Evolutionary conservation across 2,888 invertebrate genomes (phyloP).

Genomic region (Cosmopolites sordidus): DNA sequence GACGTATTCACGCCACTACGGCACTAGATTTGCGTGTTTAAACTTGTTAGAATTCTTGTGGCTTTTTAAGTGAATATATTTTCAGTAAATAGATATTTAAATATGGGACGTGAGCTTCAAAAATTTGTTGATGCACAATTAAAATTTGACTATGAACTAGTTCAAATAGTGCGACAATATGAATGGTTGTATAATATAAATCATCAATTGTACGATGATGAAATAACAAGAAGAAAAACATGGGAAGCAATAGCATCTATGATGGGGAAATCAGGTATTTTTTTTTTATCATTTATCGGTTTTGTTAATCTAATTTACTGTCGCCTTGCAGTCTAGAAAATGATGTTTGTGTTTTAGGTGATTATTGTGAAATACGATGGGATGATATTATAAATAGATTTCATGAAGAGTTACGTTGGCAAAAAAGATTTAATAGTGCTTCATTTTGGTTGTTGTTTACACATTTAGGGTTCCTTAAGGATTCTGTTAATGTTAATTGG

Average conservation of each 20-base stretch:
- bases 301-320: too few species aligned
- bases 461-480: constrained; percentile 21
- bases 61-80: too few species aligned
- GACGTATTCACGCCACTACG: too few species aligned
- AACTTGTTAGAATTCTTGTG: too few species aligned
- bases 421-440: constrained; percentile 6
- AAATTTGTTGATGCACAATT: constrained; percentile 23
- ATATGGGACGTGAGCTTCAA: constrained; percentile 13
- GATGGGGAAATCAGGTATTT: constrained; percentile 18
- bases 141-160: constrained; percentile 48
- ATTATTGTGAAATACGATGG: constrained; percentile 19
- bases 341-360: constrained; percentile 12
- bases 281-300: constrained; percentile 2
- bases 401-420: constrained; percentile 14
- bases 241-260: constrained; percentile 23
- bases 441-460: constrained; percentile 18
- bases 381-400: constrained; percentile 15
- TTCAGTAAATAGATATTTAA: too few species aligned
- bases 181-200: constrained; percentile 45
- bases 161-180: constrained; percentile 53
- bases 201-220: constrained; percentile 34
- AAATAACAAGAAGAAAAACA: constrained; percentile 8
- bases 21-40: too few species aligned
- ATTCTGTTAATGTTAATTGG: not conserved
- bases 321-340: too few species aligned